Base-by-base conservation (phyloP, 2,113 vertebrate genomes). In the Chaetops frenatus region DNA sequence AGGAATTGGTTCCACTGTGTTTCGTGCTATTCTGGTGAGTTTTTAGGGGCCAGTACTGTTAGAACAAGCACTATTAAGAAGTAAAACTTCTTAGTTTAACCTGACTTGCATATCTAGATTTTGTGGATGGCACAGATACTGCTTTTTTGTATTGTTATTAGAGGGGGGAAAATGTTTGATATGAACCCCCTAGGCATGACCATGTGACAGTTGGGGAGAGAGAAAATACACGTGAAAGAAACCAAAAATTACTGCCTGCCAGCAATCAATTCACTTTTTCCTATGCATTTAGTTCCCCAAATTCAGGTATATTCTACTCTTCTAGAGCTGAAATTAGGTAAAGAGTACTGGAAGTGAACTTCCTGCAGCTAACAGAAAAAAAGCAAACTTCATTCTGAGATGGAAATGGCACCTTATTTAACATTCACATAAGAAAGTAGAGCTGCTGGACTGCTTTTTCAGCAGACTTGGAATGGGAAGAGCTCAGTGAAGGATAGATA, bases 1-100 rank as follows among this genome's bases (percentile, higher is more conserved):
- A 92, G 99, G 99, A 94, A 99, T 99, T 97, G 99, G 99, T 90
- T 99, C 99, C 61, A 99, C 99, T 51, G 99, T 99, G 79, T 99
- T 99, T 97, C 97, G 99, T 96, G 99, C 99, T 92, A 99, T 99
- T 96, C 96, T 99, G 98, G 99, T 99, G 90, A 98, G 98, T 97
- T 80, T 86, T 72, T 60, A 47, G 50, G 54, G 29, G 35, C 53
- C 67, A 28, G 17, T 50, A 12, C 36, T 87, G 35, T 60, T 42
- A 60, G 66, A 27, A 71, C 18, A 83, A 88, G 47, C 22, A 7
- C n/a, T 61, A 0, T 13, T 18, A 36, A 44, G 33, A 48, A 60
- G 16, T 47, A n/a, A 58, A 53, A 54, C 33, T 40, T 69, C 31
- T 42, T 76, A 12, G 28, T 76, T 85, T 57, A 69, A 19, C 15